Percentiles rank a stretch among this genome's conserved stretches.
These are phyloP conservation scores for Numida meleagris DNA, from an alignment of 2,113 vertebrate species.

Conservation along the genomic window DNA sequence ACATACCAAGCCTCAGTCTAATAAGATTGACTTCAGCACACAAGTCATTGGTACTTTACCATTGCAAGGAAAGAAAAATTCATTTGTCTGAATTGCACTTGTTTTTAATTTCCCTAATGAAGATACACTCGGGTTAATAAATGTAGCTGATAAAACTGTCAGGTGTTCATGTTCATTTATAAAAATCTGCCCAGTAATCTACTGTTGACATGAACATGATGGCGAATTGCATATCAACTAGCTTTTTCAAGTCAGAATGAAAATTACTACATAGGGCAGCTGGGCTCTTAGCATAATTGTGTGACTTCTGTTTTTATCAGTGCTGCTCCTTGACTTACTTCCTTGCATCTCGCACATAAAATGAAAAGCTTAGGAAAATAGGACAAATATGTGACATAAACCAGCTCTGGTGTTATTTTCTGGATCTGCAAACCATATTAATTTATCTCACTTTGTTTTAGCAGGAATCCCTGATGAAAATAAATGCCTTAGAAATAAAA, in stretches of 20 bases:
- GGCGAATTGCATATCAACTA: slow-evolving; percentile 46
- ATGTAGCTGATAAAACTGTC: slow-evolving; percentile 44
- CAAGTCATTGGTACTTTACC: neutral
- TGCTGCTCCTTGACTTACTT: neutral
- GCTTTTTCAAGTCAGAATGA: slow-evolving; percentile 22
- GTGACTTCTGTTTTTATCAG: neutral
- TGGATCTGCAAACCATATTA: neutral
- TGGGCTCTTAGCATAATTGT: neutral
- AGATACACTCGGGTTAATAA: slow-evolving; percentile 44
- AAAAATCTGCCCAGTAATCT: slow-evolving; percentile 29
- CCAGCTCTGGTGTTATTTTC: neutral
- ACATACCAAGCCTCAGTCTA: neutral
- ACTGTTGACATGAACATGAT: slow-evolving; percentile 18
- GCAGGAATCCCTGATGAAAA: neutral
- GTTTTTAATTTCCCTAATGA: slow-evolving; percentile 48
- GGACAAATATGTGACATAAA: neutral
- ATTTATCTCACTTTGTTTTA: neutral
- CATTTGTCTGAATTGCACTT: slow-evolving; percentile 43
- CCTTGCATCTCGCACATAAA: neutral
- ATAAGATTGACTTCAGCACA: neutral
- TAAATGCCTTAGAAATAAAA: neutral
- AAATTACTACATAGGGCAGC: neutral
- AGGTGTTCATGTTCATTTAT: slow-evolving; percentile 48
- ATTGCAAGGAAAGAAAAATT: neutral
- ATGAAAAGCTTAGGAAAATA: neutral